phyloP scores from a whole-genome alignment of 2,888 invertebrate species.

The Sesamia inferens region DNA sequence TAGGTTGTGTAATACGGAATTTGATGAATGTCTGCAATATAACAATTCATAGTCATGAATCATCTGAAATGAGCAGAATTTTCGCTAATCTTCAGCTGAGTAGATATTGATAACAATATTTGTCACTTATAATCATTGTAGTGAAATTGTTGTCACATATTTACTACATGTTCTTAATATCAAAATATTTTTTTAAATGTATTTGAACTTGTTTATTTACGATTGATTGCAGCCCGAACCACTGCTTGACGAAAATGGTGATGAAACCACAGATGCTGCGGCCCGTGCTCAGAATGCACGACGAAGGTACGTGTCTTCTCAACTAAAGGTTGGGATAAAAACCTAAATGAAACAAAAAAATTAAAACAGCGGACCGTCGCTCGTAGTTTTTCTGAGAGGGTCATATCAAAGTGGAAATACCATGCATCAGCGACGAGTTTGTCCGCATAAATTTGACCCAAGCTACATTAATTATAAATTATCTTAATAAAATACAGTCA shows the following conservation, averaged over 20 bases:
- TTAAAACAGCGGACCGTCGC: background rate
- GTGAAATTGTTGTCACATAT: constrained; percentile 9
- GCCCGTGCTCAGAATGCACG: constrained; percentile 62
- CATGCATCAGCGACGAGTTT: background rate
- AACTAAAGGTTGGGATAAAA: background rate
- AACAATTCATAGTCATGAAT: constrained; percentile 9
- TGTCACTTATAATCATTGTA: constrained; percentile 21
- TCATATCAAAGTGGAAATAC: background rate
- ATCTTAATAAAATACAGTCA: background rate
- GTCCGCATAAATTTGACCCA: background rate
- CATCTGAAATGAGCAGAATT: constrained; percentile 6
- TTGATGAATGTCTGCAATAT: too few relatives aligned
- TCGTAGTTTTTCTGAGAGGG: background rate
- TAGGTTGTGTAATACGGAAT: too few relatives aligned
- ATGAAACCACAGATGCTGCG: constrained; percentile 54
- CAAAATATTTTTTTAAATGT: constrained; percentile 3
- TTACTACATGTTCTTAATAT: constrained; percentile 3
- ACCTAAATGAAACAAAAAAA: background rate
- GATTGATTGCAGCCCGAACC: constrained; percentile 64
- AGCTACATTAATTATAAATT: background rate
- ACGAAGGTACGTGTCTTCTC: constrained; percentile 63
- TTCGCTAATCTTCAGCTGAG: constrained; percentile 17
- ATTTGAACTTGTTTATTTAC: constrained; percentile 24
- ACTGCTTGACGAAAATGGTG: constrained; percentile 65
- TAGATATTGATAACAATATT: constrained; percentile 14